phyloP scores from a whole-genome alignment of 2,113 vertebrate species.

The Dascyllus trimaculatus region DNA sequence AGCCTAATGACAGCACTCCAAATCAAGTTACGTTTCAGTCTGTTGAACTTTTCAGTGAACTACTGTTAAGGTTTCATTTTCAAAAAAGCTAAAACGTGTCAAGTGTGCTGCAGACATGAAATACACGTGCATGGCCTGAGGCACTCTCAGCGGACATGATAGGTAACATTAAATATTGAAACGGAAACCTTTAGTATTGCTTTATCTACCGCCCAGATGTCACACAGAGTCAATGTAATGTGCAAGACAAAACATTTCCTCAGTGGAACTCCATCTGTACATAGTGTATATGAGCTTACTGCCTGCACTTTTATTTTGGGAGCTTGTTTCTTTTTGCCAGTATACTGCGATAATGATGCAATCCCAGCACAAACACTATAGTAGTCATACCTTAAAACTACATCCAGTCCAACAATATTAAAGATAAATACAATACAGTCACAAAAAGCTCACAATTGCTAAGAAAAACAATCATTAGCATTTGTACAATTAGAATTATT shows the following conservation, averaged over 20 bases:
- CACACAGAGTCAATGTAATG: constrained; percentile 11
- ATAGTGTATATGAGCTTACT: neutral
- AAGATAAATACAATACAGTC: no score
- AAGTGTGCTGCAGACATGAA: constrained; percentile 29
- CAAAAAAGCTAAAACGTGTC: constrained; percentile 23
- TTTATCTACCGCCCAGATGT: constrained; percentile 13
- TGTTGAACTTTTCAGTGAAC: neutral
- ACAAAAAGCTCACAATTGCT: no score
- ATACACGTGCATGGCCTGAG: constrained; percentile 20
- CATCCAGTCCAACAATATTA: no score
- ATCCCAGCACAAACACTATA: no score
- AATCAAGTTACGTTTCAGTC: neutral
- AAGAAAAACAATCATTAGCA: no score
- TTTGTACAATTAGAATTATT: neutral
- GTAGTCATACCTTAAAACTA: no score
- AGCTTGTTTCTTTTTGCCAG: neutral
- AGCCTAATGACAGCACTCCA: neutral
- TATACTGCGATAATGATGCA: no score
- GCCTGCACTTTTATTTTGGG: neutral
- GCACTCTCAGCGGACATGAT: neutral
- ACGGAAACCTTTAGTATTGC: constrained; percentile 23
- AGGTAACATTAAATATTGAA: constrained; percentile 49
- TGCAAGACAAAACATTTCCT: neutral
- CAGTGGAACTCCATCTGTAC: neutral
- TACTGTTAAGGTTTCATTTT: constrained; percentile 25